A percentile compares a stretch with the other conserved stretches of the same genome.
These are phyloP conservation scores for Eurystomus gularis DNA, from an alignment of 2,113 vertebrate species.

Conservation along the genomic window DNA sequence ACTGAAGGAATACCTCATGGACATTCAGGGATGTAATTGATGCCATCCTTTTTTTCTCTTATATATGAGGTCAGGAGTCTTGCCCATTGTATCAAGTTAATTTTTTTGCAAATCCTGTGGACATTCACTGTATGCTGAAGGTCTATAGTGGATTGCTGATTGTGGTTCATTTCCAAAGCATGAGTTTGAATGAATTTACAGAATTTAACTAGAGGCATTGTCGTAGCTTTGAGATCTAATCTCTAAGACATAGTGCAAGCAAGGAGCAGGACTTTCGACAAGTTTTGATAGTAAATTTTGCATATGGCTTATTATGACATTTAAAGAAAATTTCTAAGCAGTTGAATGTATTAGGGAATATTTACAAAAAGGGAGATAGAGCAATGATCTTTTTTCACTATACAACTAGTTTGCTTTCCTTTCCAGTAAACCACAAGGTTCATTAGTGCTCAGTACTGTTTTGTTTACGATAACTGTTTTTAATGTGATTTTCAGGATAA, in stretches of 20 bases:
- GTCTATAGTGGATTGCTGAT: background rate
- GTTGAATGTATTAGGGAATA: conserved; percentile 41
- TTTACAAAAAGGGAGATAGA: background rate
- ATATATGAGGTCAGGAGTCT: background rate
- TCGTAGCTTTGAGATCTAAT: background rate
- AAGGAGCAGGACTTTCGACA: conserved; percentile 30
- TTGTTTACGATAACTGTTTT: conserved; percentile 58
- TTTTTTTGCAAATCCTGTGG: background rate
- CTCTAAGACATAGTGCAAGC: background rate
- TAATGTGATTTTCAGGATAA: conserved; percentile 68
- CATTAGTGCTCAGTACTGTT: conserved; percentile 56
- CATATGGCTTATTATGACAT: conserved; percentile 5
- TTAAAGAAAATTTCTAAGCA: conserved; percentile 40
- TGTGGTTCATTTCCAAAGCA: background rate
- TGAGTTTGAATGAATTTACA: background rate
- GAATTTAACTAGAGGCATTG: background rate
- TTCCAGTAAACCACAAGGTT: conserved; percentile 62
- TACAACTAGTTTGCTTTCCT: conserved; percentile 47
- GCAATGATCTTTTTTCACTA: conserved; percentile 34
- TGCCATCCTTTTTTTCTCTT: conserved; percentile 1
- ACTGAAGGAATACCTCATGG: conserved; percentile 53
- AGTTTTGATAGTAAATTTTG: conserved; percentile 48
- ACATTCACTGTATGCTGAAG: background rate
- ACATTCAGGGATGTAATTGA: conserved; percentile 41
- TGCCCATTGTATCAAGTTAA: background rate